phyloP scores from a whole-genome alignment of 35 echinoderm and acorn worm species.

The Holothuria glaberrima region DNA sequence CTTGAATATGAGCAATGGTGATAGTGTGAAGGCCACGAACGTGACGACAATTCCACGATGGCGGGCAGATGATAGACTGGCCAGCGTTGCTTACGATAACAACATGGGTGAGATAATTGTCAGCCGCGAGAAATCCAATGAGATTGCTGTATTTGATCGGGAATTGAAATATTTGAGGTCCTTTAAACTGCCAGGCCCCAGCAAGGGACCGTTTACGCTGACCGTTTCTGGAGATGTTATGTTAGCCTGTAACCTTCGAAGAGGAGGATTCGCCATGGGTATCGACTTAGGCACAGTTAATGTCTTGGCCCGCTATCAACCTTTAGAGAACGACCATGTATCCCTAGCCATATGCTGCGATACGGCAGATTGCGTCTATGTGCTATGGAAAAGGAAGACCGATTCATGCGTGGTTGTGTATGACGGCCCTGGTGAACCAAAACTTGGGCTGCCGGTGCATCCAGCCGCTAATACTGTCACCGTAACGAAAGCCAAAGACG shows the following conservation, averaged over 20 bases:
- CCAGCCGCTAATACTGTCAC: background rate
- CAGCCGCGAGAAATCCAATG: slow-evolving; percentile 36
- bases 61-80: slow-evolving; percentile 29
- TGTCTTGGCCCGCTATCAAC: slow-evolving; percentile 23
- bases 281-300: slow-evolving; percentile 31
- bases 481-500: slow-evolving; percentile 23
- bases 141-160: slow-evolving; percentile 33
- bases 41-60: slow-evolving; percentile 44
- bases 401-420: slow-evolving; percentile 15
- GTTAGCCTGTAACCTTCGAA: slow-evolving; percentile 16
- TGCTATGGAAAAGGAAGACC: slow-evolving; percentile 20
- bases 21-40: background rate
- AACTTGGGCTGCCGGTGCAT: slow-evolving; percentile 24
- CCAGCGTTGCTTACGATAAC: slow-evolving; percentile 19
- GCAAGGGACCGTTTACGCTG: slow-evolving; percentile 42
- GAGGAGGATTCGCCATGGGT: slow-evolving; percentile 22
- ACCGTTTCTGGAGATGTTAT: slow-evolving; percentile 21
- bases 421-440: background rate
- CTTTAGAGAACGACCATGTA: background rate
- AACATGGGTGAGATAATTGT: slow-evolving; percentile 45
- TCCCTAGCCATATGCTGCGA: slow-evolving; percentile 29
- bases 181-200: slow-evolving; percentile 43
- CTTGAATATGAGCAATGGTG: slow-evolving; percentile 27
- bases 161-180: slow-evolving; percentile 31
- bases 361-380: background rate